Evolutionary conservation across 2,113 vertebrate genomes (phyloP), one percentile per base, ranked within the genome.

Genomic region (Stigmatopora argus): DNA sequence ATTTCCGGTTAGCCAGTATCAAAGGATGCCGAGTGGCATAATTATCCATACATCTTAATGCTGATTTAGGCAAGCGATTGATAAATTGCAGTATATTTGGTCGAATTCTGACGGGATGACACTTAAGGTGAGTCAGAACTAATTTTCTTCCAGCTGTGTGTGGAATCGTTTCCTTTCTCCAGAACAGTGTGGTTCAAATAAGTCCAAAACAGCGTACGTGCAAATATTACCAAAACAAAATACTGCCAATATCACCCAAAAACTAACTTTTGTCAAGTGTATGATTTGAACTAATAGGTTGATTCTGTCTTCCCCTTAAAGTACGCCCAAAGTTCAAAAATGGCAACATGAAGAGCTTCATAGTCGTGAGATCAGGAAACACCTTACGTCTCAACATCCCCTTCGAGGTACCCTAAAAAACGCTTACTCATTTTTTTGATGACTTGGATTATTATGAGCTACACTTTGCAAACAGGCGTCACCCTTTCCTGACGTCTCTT

Each of bases 301-400:
- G 3, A 49, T 21, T n/a, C 13, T 34, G 59, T 73, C 5, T 57
- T 21, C 19, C 61, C 75, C 78, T 74, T 60, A 34, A 83, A 97
- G 95, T 94, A 19, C 70, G 35, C 58, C 94, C 95, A 71, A 93
- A 77, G 66, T 91, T 97, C 34, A 86, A 85, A 80, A 88, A 92
- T 55, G 75, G 78, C 55, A 90, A 83, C 14, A 79, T 88, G 76
- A 93, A 90, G 82, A 90, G 69, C 52, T 87, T 88, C 12, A 79
- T 94, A 80, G 80, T 86, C 52, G 77, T 94, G 57, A 91, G 62
- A 83, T 91, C 83, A 65, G 94, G 94, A 78, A 88, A 92, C 73
- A 82, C 90, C 5, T 73, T 94, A n/a, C 86, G 85, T 3, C 85
- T 93, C 73, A 90, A 88, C 46, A 78, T 94, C 67, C 83, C 83